Base-by-base conservation (phyloP, 2,113 vertebrate species). In the Epinephelus cyanopodus region DNA sequence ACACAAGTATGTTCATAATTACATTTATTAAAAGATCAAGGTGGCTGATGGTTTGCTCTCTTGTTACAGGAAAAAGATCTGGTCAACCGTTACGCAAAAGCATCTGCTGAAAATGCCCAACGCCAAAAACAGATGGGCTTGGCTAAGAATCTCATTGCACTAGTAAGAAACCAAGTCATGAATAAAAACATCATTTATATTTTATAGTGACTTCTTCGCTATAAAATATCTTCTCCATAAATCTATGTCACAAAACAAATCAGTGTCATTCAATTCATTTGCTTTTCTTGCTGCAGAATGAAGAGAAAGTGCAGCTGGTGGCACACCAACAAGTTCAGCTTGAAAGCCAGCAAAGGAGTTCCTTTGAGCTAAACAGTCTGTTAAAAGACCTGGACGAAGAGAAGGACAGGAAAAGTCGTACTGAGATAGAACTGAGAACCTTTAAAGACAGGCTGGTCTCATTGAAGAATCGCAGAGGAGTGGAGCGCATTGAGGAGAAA, bases 401-500 rank as follows among this genome's bases (percentile, higher is more conserved):
- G 89, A 95, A 86, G 57, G 93, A 87, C 23, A 97, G 95, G 81
- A 95, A 94, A 37, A 81, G 57, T 53, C 90, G 91, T 42, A 75
- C 92, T 19, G 95, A 98, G 85, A 77, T 61, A 0, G 87, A 97
- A 10, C 90, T 99, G 83, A 95, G 93, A 60, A 91, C 89, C 19
- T 97, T 95, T 64, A 96, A 95, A 88, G 93, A 80, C 5, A 96
- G 94, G 74, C 74, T 98, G 88, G 69, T 97, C 19, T 95, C 95
- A n/a, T 89, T 99, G 76, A 97, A 95, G 92, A 97, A 94, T 65
- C 96, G 97, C 80, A 95, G 91, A 92, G 98, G 98, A 0, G 82
- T 97, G 74, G 97, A 99, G 86, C 96, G 96, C 74, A 83, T 97
- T 72, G 96, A 99, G 93, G 98, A 99, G 90, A 98, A 95, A 78